Evolutionary conservation across 2,888 invertebrate species (phyloP).

Genomic region (Amiota mariae): DNA sequence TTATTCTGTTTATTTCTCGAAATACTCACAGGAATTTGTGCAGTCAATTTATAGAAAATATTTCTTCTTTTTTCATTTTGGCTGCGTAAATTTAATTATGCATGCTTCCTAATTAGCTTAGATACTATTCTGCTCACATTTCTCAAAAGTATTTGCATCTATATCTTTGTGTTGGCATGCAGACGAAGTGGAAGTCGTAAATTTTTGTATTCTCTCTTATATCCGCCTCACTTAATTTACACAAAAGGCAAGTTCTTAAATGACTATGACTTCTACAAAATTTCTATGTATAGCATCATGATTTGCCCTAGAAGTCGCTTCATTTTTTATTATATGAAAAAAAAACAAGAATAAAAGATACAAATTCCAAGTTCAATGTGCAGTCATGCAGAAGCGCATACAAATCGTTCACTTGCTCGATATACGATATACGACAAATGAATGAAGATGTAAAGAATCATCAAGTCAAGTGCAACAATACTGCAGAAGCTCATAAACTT

Average conservation of each 20-base stretch:
- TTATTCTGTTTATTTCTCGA: not conserved
- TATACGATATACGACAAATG: too few species aligned
- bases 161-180: too few species aligned
- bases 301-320: not conserved
- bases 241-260: too few species aligned
- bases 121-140: not conserved
- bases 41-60: slow-evolving; percentile 10
- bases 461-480: not conserved
- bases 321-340: not conserved
- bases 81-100: not conserved
- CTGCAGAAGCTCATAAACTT: too few species aligned
- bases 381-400: slow-evolving; percentile 17
- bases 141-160: not conserved
- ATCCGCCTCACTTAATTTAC: too few species aligned
- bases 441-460: slow-evolving; percentile 1
- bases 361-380: slow-evolving; percentile 8
- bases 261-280: not conserved
- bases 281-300: not conserved
- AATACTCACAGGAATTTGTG: not conserved
- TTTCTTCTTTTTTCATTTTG: not conserved
- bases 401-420: not conserved
- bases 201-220: too few species aligned
- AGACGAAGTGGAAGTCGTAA: too few species aligned
- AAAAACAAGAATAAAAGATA: not conserved
- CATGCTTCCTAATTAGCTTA: not conserved